Base-by-base conservation (phyloP, 1,140 invertebrate species). In the Rhyzopertha dominica region DNA sequence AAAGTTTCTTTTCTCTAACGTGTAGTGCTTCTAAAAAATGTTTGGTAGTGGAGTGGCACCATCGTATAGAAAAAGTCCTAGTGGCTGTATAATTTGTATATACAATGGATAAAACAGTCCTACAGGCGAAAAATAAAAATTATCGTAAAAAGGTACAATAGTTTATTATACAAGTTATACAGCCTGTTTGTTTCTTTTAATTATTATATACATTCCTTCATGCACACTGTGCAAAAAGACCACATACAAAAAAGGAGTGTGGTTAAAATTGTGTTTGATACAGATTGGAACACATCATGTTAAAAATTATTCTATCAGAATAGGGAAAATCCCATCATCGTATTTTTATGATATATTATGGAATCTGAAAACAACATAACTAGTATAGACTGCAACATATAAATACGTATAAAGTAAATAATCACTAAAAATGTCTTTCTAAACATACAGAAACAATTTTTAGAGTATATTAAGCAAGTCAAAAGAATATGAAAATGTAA, bases 11-110 rank as follows among this genome's bases (percentile, higher is more conserved):
- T 32, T 51, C 37, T 47, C 43, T 53, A 49, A 51, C 43, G 52
- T 57, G 47, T 26, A 58, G 56, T 60, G 58, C 55, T 56, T 48
- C 54, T 54, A 58, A 44, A 51, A 49, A 50, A 52, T n/a, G 26
- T 44, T 50, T 48, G 32, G 40, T 59, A 48, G 54, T 59, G 54
- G 46, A 52, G 58, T 56, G 58, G 53, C 53, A 58, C 51, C 51
- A 51, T 52, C 47, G 39, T 56, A 48, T 55, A 53, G 41, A 54
- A 51, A 50, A 53, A 53, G 43, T 48, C 30, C 40, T 39, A 28
- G 37, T 44, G 53, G 53, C 56, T 56, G 51, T 54, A 56, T 59
- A 57, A 55, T 43, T 55, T 55, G 55, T 47, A 37, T 4, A 44
- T 36, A 18, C 17, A 8, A 29, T 16, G 19, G 14, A 23, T 12